These are phyloP conservation scores for Neogobius melanostomus DNA, from an alignment of 2,113 vertebrate genomes.

Conservation along the genomic window DNA sequence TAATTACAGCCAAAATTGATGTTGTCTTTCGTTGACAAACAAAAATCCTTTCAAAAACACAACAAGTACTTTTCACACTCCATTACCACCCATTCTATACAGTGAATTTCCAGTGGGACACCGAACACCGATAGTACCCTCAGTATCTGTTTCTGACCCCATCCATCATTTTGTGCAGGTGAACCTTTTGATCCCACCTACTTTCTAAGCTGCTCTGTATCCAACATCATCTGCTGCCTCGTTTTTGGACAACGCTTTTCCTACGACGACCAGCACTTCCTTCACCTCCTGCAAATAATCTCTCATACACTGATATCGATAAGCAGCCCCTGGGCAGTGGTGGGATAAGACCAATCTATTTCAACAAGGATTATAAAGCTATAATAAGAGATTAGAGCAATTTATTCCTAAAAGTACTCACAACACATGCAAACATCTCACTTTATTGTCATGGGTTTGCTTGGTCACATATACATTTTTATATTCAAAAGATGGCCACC, in stretches of 20 bases:
- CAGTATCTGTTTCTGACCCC: background rate
- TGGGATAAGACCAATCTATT: constrained; percentile 4
- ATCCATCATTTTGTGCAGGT: constrained; percentile 46
- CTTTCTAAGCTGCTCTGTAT: constrained; percentile 67
- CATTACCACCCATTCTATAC: background rate
- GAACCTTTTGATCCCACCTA: constrained; percentile 64
- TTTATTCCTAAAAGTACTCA: no score
- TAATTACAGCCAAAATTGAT: background rate
- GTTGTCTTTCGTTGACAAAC: no score
- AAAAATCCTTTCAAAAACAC: background rate
- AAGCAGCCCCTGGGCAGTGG: constrained; percentile 60
- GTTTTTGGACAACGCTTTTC: constrained; percentile 78
- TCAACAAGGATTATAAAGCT: background rate
- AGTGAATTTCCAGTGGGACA: background rate
- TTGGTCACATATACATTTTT: no score
- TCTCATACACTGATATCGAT: constrained; percentile 24
- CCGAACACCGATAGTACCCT: background rate
- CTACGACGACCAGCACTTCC: constrained; percentile 73
- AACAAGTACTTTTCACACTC: background rate
- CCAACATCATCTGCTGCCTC: constrained; percentile 80
- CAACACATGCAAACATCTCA: no score
- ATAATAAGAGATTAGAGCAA: no score
- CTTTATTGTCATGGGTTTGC: no score
- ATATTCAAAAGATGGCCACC: no score
- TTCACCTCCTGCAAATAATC: constrained; percentile 61